Conservation (phyloP, 2,797 vertebrate species). For the Botia almorhae region DNA sequence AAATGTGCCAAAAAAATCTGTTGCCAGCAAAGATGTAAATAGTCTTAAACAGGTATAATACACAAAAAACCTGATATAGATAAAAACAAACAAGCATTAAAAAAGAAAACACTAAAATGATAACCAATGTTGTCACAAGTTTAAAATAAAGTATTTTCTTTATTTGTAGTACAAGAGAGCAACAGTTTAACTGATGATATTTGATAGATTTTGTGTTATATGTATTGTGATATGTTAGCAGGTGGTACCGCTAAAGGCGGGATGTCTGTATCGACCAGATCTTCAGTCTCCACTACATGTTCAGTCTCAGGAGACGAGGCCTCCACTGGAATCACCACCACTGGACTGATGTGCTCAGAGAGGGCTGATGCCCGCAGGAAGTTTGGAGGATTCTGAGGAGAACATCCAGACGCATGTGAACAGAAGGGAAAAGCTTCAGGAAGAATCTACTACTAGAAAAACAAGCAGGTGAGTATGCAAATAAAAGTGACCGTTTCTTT, state of each 20-base stretch:
- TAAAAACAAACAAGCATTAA: not conserved
- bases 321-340: conserved; percentile 94
- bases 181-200: too few species aligned
- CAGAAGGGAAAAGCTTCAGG: not conserved
- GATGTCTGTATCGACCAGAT: conserved; percentile 92
- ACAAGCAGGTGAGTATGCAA: conserved; percentile 9
- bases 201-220: too few species aligned
- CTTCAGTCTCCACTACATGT: conserved; percentile 88
- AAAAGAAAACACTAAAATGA: not conserved
- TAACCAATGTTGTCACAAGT: not conserved
- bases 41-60: not conserved
- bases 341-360: conserved; percentile 97
- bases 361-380: conserved; percentile 95
- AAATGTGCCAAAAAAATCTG: too few species aligned
- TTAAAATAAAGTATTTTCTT: too few species aligned
- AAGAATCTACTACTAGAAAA: not conserved
- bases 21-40: not conserved
- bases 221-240: not conserved
- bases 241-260: conserved; percentile 80
- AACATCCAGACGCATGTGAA: not conserved
- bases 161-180: too few species aligned
- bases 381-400: conserved; percentile 90
- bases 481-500: conserved; percentile 31
- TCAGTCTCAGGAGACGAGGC: conserved; percentile 92
- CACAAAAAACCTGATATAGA: not conserved